Percentiles rank a stretch among this genome's conserved stretches.
Evolutionary conservation across 92 coral and sea anemone genomes (phyloP).

Genomic region (Parazoanthus swiftii): DNA sequence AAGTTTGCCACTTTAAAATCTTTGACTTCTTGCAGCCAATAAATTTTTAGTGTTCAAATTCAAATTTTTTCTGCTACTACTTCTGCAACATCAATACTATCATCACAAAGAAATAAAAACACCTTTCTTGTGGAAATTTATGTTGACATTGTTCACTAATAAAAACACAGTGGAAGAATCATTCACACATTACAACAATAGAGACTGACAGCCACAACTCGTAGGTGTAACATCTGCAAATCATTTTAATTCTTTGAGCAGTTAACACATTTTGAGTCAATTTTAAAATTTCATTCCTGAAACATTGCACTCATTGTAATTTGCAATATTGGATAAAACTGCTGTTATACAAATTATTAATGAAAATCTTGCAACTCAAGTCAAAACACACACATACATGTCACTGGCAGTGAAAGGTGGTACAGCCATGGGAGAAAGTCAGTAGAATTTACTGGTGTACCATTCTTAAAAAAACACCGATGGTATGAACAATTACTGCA

Average conservation of each 20-base stretch:
- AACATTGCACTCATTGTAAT: constrained; percentile 11
- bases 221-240: constrained; percentile 5
- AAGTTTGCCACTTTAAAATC: constrained; percentile 25
- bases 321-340: constrained; percentile 10
- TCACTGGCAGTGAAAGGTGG: constrained; percentile 5
- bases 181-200: constrained; percentile 20
- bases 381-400: constrained; percentile 11
- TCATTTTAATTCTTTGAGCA: constrained; percentile 22
- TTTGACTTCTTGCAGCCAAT: constrained; percentile 26
- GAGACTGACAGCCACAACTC: constrained; percentile 6
- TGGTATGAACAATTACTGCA: background rate
- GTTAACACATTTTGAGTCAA: constrained; percentile 23
- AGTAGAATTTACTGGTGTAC: constrained; percentile 16
- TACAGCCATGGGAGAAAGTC: constrained; percentile 9
- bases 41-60: constrained; percentile 23
- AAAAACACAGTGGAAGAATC: constrained; percentile 25
- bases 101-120: constrained; percentile 22
- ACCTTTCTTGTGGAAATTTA: constrained; percentile 25
- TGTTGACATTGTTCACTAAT: constrained; percentile 25
- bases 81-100: constrained; percentile 25
- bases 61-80: constrained; percentile 25
- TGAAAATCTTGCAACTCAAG: constrained; percentile 23
- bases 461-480: background rate
- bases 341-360: constrained; percentile 16
- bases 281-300: constrained; percentile 5